A percentile compares a stretch with the other conserved stretches of the same genome.
These are phyloP conservation scores for Antechinus stuartii DNA, from an alignment of 2,113 vertebrate species.

Conservation along the genomic window DNA sequence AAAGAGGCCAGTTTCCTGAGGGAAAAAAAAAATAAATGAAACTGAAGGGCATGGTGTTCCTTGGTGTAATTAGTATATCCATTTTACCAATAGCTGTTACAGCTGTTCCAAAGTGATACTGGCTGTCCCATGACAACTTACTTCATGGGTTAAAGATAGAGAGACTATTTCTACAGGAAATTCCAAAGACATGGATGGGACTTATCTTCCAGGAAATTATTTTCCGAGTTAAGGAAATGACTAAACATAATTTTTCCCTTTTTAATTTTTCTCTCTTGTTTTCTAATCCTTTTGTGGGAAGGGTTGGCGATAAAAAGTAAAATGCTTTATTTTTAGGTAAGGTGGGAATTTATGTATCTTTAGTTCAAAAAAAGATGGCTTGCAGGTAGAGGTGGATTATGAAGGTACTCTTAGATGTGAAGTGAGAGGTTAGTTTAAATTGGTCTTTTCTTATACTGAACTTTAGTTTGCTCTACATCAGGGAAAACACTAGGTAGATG, in stretches of 20 bases:
- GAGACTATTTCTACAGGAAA: slow-evolving; percentile 54
- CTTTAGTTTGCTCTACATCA: neutral
- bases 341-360: slow-evolving; percentile 42
- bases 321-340: slow-evolving; percentile 48
- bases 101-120: neutral
- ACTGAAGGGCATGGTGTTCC: slow-evolving; percentile 7
- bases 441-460: slow-evolving; percentile 18
- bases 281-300: slow-evolving; percentile 62
- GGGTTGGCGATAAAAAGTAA: slow-evolving; percentile 12
- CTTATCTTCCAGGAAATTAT: slow-evolving; percentile 27
- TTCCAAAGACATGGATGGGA: slow-evolving; percentile 22
- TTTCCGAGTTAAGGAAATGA: neutral
- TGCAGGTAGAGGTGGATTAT: slow-evolving; percentile 4
- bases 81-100: neutral
- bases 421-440: neutral
- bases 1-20: slow-evolving; percentile 28
- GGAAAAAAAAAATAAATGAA: neutral
- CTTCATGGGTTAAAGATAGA: neutral
- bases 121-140: neutral
- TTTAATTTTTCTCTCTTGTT: slow-evolving; percentile 23
- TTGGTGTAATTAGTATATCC: neutral
- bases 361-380: slow-evolving; percentile 37
- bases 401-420: neutral
- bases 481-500: neutral
- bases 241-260: slow-evolving; percentile 53